Percentiles rank a stretch among this genome's conserved stretches.
Evolutionary conservation across 2,113 vertebrate species (phyloP).

Genomic region (Protobothrops mucrosquamatus): DNA sequence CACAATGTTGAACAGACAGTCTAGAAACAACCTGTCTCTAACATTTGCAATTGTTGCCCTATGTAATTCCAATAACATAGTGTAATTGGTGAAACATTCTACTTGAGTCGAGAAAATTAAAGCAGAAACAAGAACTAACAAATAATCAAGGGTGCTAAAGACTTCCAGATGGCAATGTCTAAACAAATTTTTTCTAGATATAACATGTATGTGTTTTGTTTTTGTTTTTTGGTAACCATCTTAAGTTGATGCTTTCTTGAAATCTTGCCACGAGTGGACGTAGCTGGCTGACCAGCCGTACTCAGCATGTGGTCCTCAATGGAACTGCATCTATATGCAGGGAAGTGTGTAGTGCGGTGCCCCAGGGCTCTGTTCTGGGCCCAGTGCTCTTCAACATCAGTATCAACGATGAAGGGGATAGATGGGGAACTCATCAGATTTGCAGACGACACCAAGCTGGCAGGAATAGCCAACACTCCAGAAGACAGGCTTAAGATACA

Average conservation of each 20-base stretch:
- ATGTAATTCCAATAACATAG: background rate
- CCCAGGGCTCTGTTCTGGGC: too few relatives aligned
- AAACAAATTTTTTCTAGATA: conserved; percentile 9
- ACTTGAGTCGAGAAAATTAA: background rate
- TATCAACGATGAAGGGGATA: too few relatives aligned
- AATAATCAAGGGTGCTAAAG: conserved; percentile 1
- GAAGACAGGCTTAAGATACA: too few relatives aligned
- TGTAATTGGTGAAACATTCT: conserved; percentile 8
- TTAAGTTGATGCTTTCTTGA: background rate
- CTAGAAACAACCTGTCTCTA: background rate
- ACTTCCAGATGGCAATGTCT: background rate
- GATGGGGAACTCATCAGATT: too few relatives aligned
- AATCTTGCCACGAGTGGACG: background rate
- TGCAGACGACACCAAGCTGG: too few relatives aligned
- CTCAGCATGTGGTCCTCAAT: too few relatives aligned
- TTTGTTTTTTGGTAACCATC: background rate
- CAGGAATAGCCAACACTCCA: too few relatives aligned
- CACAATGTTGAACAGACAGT: conserved; percentile 6
- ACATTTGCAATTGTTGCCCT: background rate
- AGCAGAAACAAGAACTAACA: background rate
- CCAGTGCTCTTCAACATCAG: too few relatives aligned
- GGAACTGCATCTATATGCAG: too few relatives aligned
- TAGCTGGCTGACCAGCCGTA: too few relatives aligned
- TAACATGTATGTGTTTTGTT: background rate
- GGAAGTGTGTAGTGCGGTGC: too few relatives aligned